Base-by-base conservation (phyloP, 37 sponge, comb jelly and placozoan genomes). In the Bolinopsis microptera region DNA sequence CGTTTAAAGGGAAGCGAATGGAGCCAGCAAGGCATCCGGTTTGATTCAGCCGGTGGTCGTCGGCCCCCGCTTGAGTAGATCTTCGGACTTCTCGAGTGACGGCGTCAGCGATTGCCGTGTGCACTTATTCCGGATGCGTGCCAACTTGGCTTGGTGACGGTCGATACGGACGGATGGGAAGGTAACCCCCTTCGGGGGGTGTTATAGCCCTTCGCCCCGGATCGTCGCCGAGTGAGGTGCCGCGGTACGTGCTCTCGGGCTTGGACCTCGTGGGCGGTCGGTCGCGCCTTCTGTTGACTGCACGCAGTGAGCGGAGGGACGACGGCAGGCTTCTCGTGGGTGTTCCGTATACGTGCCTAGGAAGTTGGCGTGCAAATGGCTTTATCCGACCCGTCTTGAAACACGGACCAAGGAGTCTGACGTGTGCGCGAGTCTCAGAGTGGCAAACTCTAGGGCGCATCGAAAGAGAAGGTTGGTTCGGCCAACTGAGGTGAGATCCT, bases 331-430 rank as follows among this genome's bases (percentile, higher is more conserved):
- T 83, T 8, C 61, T 25, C 24, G 61, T 83, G 90, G 21, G 90
- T 83, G 90, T 39, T 39, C 40, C 61, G 40, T 83, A 39, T 32
- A 83, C 90, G 61, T 39, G 61, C 61, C 61, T 39, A 41, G 90
- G 90, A 83, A 38, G 90, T 83, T 83, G 90, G 90, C 90, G 90
- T 41, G 40, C 61, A 28, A 86, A 32, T 68, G 95, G 92, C 92
- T 38, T 74, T 94, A 88, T 94, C 72, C 93, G 95, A 38, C 94
- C 95, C 95, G 95, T 93, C 94, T 93, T 94, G 96, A 94, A 94
- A 94, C 96, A 95, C 94, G 94, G 96, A 95, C 96, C 96, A 95
- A 95, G 96, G 96, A 95, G 96, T 95, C 93, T 93, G 94, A 92
- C 94, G 83, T 48, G 94, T 75, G 96, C 76, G 94, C 93, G 96